phyloP scores from a whole-genome alignment of 2,797 vertebrate species.

The Bothrops alternatus region DNA sequence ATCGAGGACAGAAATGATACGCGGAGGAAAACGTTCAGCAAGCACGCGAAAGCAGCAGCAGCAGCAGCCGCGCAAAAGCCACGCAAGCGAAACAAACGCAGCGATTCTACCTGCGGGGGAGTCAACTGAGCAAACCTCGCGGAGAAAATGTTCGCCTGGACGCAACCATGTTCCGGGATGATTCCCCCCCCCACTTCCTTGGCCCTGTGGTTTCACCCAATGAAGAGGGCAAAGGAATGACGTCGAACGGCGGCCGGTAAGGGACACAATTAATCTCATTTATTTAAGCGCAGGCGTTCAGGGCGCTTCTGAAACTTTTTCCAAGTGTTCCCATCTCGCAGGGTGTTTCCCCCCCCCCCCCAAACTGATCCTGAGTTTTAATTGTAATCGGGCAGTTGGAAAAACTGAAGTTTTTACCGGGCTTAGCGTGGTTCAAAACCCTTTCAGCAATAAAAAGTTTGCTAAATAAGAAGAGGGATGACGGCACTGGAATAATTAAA shows the following conservation, averaged over 20 bases:
- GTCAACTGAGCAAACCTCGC: neutral
- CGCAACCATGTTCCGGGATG: neutral
- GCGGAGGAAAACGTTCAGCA: too few relatives aligned
- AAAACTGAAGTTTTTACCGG: neutral
- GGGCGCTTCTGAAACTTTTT: neutral
- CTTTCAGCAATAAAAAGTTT: neutral
- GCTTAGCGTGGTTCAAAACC: neutral
- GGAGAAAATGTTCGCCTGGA: neutral
- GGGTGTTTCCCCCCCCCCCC: too few relatives aligned
- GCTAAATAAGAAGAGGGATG: neutral
- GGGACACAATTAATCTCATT: neutral
- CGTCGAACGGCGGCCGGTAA: neutral
- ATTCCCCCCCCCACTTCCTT: neutral
- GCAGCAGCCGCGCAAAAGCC: neutral
- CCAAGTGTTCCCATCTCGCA: neutral
- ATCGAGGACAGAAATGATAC: neutral
- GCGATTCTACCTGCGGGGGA: constrained; percentile 6
- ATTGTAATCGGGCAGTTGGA: neutral
- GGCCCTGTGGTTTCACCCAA: neutral
- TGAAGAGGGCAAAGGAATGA: neutral
- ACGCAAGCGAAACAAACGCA: neutral
- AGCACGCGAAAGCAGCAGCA: neutral
- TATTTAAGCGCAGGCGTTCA: too few relatives aligned
- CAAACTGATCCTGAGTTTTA: neutral
- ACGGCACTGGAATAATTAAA: neutral